These are phyloP conservation scores for Camptogramma bilineatum DNA, from an alignment of 2,888 invertebrate genomes.

Conservation along the genomic window DNA sequence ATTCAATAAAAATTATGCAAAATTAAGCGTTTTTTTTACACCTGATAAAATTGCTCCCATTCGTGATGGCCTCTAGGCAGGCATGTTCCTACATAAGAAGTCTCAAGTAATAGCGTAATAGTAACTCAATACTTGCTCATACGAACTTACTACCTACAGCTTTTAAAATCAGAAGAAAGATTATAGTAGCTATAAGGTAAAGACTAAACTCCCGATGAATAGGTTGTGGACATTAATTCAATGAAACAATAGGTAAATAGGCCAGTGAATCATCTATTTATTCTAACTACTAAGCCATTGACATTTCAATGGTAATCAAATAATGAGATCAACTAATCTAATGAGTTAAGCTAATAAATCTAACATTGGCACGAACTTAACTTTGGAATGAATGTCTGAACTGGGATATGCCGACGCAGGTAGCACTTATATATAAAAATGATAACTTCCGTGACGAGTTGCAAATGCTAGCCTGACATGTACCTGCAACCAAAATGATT, in stretches of 20 bases:
- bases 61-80: background rate
- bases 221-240: background rate
- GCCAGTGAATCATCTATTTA: constrained; percentile 13
- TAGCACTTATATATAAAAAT: background rate
- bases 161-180: no score
- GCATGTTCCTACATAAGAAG: background rate
- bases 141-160: no score
- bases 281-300: background rate
- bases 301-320: constrained; percentile 3
- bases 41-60: background rate
- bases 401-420: background rate
- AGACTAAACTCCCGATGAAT: no score
- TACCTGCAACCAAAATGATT: constrained; percentile 50
- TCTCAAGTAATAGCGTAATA: no score
- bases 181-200: no score
- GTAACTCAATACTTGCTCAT: no score
- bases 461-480: constrained; percentile 39
- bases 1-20: constrained; percentile 72
- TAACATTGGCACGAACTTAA: constrained; percentile 19
- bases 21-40: constrained; percentile 50
- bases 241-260: constrained; percentile 9
- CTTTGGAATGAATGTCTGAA: constrained; percentile 2
- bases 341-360: constrained; percentile 16
- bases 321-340: constrained; percentile 36
- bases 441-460: constrained; percentile 1